phyloP scores from a whole-genome alignment of 2,888 invertebrate species.

The Galerucella pusilla region DNA sequence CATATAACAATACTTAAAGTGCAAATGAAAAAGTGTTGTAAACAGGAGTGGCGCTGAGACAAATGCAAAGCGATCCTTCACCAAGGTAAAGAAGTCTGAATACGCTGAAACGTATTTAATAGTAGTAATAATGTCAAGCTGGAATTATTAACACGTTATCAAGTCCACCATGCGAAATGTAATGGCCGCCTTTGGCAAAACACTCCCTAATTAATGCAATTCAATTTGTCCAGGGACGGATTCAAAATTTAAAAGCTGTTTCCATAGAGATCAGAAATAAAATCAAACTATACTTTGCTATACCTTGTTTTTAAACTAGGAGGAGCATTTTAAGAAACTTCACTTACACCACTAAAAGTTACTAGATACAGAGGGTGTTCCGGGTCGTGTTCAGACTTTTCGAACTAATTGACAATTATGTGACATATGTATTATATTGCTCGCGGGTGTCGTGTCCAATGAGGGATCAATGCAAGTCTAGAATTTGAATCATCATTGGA shows the following conservation, averaged over 20 bases:
- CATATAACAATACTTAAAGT: slow-evolving; percentile 13
- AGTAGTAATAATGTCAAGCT: slow-evolving; percentile 40
- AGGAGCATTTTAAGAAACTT: too few relatives aligned
- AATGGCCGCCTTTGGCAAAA: slow-evolving; percentile 41
- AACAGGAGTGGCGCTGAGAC: slow-evolving; percentile 37
- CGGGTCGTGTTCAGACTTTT: too few relatives aligned
- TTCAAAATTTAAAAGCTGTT: neutral
- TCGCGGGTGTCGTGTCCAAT: too few relatives aligned
- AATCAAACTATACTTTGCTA: too few relatives aligned
- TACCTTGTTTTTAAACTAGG: too few relatives aligned
- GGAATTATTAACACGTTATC: slow-evolving; percentile 44
- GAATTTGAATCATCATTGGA: too few relatives aligned
- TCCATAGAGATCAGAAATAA: too few relatives aligned
- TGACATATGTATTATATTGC: too few relatives aligned
- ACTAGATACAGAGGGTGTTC: too few relatives aligned
- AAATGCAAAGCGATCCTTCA: slow-evolving; percentile 37
- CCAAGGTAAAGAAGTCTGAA: slow-evolving; percentile 35
- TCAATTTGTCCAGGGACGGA: slow-evolving; percentile 40
- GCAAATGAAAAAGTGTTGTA: slow-evolving; percentile 24
- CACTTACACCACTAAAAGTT: too few relatives aligned
- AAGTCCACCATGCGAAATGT: slow-evolving; percentile 42
- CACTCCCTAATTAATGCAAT: slow-evolving; percentile 51
- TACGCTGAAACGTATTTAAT: slow-evolving; percentile 39
- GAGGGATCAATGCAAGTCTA: too few relatives aligned
- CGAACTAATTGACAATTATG: too few relatives aligned